Evolutionary conservation across 2,888 invertebrate genomes (phyloP).

Genomic region (Ophion obscuratus): DNA sequence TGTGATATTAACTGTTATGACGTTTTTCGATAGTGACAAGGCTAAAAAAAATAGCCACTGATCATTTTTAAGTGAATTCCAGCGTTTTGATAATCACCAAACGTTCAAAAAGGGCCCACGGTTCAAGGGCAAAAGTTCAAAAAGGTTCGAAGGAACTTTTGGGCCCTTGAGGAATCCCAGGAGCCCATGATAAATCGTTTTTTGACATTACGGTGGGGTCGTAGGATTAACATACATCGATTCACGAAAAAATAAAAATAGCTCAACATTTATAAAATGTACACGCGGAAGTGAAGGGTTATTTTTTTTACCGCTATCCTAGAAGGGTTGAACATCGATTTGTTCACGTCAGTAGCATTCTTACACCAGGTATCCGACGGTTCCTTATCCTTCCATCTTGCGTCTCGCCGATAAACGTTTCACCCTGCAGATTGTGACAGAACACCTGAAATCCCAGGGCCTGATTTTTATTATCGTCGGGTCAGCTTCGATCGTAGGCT

Average conservation of each 20-base stretch:
- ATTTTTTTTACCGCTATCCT: not conserved
- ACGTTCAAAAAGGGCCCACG: too few species aligned
- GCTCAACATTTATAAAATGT: too few species aligned
- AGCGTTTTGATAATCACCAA: not conserved
- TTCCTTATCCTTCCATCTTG: slow-evolving; percentile 70
- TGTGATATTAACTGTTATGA: not conserved
- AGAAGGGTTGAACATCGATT: not conserved
- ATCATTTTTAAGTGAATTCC: too few species aligned
- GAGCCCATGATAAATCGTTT: too few species aligned
- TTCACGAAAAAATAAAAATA: too few species aligned
- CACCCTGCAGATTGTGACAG: slow-evolving; percentile 64
- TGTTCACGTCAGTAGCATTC: not conserved
- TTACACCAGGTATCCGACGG: slow-evolving; percentile 68
- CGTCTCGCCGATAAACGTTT: slow-evolving; percentile 77
- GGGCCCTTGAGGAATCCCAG: too few species aligned
- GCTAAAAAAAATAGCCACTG: too few species aligned
- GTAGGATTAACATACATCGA: too few species aligned
- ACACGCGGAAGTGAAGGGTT: not conserved
- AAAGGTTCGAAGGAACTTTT: too few species aligned
- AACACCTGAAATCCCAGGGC: slow-evolving; percentile 78
- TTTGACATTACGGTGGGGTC: too few species aligned
- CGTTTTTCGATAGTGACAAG: not conserved
- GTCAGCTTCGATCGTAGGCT: too few species aligned
- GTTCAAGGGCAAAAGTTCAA: too few species aligned
- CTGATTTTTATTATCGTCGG: not conserved